A percentile compares a stretch with the other conserved stretches of the same genome.
Conservation (phyloP, 1,140 invertebrate genomes). For the Mizuhopecten yessoensis region DNA sequence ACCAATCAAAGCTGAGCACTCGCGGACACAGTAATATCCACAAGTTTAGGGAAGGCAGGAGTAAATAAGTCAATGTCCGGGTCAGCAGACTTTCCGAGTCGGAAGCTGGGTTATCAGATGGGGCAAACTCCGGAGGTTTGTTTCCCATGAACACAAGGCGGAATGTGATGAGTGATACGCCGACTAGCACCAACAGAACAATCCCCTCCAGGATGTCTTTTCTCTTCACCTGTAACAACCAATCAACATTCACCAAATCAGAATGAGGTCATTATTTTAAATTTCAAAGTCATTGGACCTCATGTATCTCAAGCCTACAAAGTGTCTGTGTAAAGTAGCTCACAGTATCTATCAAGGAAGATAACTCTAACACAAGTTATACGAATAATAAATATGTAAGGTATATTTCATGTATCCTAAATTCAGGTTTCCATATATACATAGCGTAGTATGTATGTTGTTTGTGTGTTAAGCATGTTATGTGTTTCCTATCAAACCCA, state of each 20-base stretch:
- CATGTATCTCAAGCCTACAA: too few relatives aligned
- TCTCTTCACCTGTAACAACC: conserved; percentile 84
- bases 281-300: too few relatives aligned
- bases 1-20: conserved; percentile 98
- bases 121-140: conserved; percentile 96
- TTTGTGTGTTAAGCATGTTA: too few relatives aligned
- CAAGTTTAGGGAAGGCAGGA: conserved; percentile 94
- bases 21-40: conserved; percentile 95
- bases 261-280: neutral
- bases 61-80: conserved; percentile 94
- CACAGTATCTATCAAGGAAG: too few relatives aligned
- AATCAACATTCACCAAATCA: conserved; percentile 62
- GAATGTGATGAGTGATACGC: conserved; percentile 88
- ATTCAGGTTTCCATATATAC: too few relatives aligned
- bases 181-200: conserved; percentile 89
- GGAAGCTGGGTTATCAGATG: conserved; percentile 86
- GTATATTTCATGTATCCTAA: too few relatives aligned
- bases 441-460: too few relatives aligned
- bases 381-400: too few relatives aligned
- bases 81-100: conserved; percentile 90
- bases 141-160: conserved; percentile 97
- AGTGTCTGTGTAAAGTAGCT: too few relatives aligned
- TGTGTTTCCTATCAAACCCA: too few relatives aligned
- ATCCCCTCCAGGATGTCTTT: conserved; percentile 88
- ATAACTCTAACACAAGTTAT: too few relatives aligned